Evolutionary conservation across 2,888 invertebrate genomes (phyloP), one percentile per base, ranked within the genome.

Genomic region (Lasioglossum vierecki): DNA sequence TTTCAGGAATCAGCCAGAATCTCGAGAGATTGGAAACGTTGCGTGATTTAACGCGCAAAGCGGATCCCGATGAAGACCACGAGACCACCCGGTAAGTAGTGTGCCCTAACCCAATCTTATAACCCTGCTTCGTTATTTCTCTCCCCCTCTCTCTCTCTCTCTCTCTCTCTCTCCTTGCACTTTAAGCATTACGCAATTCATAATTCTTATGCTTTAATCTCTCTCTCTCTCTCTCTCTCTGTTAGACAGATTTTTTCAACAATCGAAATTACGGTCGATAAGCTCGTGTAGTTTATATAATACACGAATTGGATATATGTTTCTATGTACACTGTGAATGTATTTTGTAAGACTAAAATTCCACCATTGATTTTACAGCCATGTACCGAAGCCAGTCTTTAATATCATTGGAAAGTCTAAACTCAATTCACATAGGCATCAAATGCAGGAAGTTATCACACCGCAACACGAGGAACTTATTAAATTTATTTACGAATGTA

Each of bases 381-480:
- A 94, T 95, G 97, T 97, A 95, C 97, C 98, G 77, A 97, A 97
- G 94, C 98, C 98, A 91, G 97, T 97, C 91, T 98, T 98, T 95
- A 97, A 98, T 95, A 96, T 96, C 95, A 96, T 96, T 95, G 96
- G 96, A 87, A 96, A 96, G 95, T 96, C 96, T 93, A 96, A 96
- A 95, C 96, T 95, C 95, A 96, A 95, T 96, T 96, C 96, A 93
- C 96, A 94, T 95, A 96, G 94, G 95, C 96, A 96, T 91, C 94
- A 96, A 95, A 95, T 96, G 95, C 95, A 96, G 89, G 96, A 97
- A 94, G 95, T 95, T 76, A 96, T 97, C 88, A 96, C 96, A 83
- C 98, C 98, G 80, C 97, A 98, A 93, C 98, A 98, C 94, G 98
- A 98, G 94, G 98, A 98, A 96, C 97, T 98, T 90, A 97, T 98